Base-by-base conservation (phyloP, 2,888 invertebrate genomes). In the Cataglyphis cursor region DNA sequence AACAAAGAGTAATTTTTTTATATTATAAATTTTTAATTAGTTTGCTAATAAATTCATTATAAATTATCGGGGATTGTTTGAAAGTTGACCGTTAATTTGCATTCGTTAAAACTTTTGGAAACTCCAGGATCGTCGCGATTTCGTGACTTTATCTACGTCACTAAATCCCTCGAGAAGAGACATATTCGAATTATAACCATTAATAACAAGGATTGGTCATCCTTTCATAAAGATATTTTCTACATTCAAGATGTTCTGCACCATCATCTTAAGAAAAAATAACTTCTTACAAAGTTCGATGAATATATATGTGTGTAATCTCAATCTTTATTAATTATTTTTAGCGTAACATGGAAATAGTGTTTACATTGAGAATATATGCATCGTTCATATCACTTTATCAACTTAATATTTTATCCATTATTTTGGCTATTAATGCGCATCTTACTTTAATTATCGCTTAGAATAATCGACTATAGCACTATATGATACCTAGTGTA, bases 31-130 rank as follows among this genome's bases (percentile, higher is more conserved):
- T n/a, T 57, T 59, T n/a, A 80, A 78, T 70, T 68, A 59, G 9
- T 24, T 44, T 44, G 44, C 44, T 44, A 21, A 80, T 44, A 59
- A 80, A 72, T 44, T 15, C 18, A 59, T 80, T 80, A 59, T 0
- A 70, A 80, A 12, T 59, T 70, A 12, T 6, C 8, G 12, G 41
- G 21, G 31, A 4, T 21, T 21, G 18, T 9, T 70, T 57, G n/a
- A 57, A 41, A 57, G n/a, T 41, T 72, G 44, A 59, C 44, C 9
- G 15, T 80, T 44, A 59, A 59, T 78, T 78, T 70, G 35, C 21
- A 59, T 78, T 59, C 59, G 18, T 80, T 70, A 70, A 70, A 70
- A 78, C 44, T 78, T 70, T 35, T 59, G 28, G 41, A 41, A 59
- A 73, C n/a, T 41, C 6, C 28, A 24, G 12, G 21, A 35, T 54